Percentiles rank a stretch among this genome's conserved stretches.
phyloP scores from a whole-genome alignment of 2,797 vertebrate species.

The Mus spretus region DNA sequence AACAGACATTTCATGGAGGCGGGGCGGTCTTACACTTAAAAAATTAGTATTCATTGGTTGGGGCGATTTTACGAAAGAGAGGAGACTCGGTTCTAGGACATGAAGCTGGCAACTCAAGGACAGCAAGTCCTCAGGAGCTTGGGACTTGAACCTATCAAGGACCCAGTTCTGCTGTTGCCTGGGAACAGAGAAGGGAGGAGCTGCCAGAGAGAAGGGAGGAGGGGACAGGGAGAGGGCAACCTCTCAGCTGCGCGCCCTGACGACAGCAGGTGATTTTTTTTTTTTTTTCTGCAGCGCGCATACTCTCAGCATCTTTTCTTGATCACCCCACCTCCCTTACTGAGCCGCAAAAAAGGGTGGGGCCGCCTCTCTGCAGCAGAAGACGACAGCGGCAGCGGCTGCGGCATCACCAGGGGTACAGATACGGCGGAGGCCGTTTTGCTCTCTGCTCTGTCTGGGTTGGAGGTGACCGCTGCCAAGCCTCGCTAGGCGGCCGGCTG shows the following conservation, averaged over 20 bases:
- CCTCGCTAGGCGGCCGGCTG: conserved; percentile 1
- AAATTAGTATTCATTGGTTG: background rate
- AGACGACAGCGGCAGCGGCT: conserved; percentile 38
- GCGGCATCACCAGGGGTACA: conserved; percentile 44
- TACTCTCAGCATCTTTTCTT: conserved; percentile 83
- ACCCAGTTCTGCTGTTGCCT: conserved; percentile 63
- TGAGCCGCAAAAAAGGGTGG: conserved; percentile 80
- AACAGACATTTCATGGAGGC: conserved; percentile 51
- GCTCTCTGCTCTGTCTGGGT: conserved; percentile 1
- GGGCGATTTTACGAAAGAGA: conserved; percentile 42
- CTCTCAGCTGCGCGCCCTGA: conserved; percentile 83
- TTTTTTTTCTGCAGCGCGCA: conserved; percentile 85
- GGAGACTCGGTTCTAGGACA: background rate
- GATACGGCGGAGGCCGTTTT: conserved; percentile 19
- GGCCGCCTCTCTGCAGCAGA: conserved; percentile 79
- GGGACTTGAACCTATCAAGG: conserved; percentile 59
- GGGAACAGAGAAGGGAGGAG: conserved; percentile 76
- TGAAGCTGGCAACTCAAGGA: background rate
- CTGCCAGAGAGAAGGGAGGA: conserved; percentile 10
- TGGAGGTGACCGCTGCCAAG: conserved; percentile 52
- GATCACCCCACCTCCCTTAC: background rate
- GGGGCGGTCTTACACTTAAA: background rate
- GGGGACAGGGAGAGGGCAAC: conserved; percentile 47
- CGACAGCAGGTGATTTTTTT: conserved; percentile 90
- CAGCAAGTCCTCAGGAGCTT: conserved; percentile 3